Conservation (phyloP, 1,140 invertebrate genomes). For the Dryas iulia region DNA sequence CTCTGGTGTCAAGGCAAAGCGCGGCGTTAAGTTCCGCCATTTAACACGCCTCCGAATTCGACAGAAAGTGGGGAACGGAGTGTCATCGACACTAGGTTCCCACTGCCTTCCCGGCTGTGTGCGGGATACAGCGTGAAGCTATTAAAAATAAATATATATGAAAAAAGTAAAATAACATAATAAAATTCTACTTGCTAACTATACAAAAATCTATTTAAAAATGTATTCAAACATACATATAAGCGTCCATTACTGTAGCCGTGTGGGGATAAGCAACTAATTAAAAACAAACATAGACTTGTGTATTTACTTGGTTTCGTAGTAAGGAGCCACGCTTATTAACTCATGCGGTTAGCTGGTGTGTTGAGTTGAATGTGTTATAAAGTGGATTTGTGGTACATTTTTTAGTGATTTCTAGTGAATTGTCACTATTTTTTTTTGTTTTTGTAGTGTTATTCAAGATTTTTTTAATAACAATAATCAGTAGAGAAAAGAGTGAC, state of each 20-base stretch:
- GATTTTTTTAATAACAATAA: no score
- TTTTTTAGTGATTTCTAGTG: neutral
- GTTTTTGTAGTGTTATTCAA: neutral
- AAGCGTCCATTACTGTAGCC: conserved; percentile 2
- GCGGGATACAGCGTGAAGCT: no score
- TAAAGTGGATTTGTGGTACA: neutral
- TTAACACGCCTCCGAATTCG: no score
- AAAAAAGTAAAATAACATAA: no score
- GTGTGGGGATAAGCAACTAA: conserved; percentile 30
- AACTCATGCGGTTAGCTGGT: neutral
- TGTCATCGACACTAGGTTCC: no score
- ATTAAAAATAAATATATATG: no score
- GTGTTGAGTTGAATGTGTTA: neutral
- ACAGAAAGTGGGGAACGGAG: no score
- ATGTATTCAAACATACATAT: neutral
- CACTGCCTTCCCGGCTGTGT: no score
- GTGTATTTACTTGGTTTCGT: conserved; percentile 17
- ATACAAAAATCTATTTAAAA: neutral
- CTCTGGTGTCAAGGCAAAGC: no score
- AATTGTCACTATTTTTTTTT: neutral
- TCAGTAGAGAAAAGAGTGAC: no score
- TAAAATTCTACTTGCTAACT: neutral
- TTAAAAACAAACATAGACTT: conserved; percentile 33
- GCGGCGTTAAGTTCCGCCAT: no score
- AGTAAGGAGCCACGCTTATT: conserved; percentile 1